Conservation (phyloP, 2,888 invertebrate species). For the Saturnia pavonia region DNA sequence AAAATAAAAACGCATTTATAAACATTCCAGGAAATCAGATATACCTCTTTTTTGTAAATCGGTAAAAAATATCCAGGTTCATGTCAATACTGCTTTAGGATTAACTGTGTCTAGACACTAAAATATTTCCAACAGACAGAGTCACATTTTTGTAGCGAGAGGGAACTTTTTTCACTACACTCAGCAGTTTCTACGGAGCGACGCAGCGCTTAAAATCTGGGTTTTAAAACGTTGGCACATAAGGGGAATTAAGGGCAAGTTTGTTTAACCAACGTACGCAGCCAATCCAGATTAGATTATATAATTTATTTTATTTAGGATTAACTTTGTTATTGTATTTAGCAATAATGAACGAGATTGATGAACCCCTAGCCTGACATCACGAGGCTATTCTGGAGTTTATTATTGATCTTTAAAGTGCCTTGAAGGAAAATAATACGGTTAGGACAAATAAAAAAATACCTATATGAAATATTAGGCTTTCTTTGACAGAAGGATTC, state of each 20-base stretch:
- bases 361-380: background rate
- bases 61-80: background rate
- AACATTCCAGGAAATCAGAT: too few relatives aligned
- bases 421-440: background rate
- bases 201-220: constrained; percentile 58
- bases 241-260: constrained; percentile 48
- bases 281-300: background rate
- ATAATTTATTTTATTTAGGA: background rate
- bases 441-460: background rate
- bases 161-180: constrained; percentile 44
- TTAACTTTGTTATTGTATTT: background rate
- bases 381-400: background rate
- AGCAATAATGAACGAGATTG: background rate
- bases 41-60: background rate
- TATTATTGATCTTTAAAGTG: background rate
- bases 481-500: too few relatives aligned
- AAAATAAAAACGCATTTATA: too few relatives aligned
- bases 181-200: constrained; percentile 51
- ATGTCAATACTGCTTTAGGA: background rate
- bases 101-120: constrained; percentile 15
- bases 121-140: constrained; percentile 36
- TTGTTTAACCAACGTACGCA: background rate
- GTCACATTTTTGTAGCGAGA: constrained; percentile 38
- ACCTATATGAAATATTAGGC: too few relatives aligned
- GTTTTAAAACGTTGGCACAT: constrained; percentile 51